These are phyloP conservation scores for Sepiola atlantica DNA, from an alignment of 2,888 invertebrate species.

Conservation along the genomic window DNA sequence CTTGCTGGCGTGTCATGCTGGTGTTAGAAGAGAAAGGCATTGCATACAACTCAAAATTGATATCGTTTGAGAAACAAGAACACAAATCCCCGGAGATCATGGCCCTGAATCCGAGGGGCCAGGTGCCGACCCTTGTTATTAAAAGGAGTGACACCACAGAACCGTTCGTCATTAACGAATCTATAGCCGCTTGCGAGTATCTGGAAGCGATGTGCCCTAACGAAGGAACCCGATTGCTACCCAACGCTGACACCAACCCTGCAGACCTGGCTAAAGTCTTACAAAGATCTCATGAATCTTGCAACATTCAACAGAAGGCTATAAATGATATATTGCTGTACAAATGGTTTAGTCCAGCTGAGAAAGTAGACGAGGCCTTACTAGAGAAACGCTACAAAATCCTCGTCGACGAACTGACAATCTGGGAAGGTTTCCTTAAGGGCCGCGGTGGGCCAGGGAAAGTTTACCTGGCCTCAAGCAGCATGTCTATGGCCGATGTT, in stretches of 20 bases:
- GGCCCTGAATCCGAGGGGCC: constrained; percentile 65
- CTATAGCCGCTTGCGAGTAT: constrained; percentile 61
- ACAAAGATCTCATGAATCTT: constrained; percentile 58
- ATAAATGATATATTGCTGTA: constrained; percentile 43
- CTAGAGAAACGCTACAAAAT: not conserved
- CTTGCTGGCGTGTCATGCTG: constrained; percentile 64
- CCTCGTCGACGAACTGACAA: constrained; percentile 33
- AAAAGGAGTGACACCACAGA: constrained; percentile 50
- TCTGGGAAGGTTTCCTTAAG: constrained; percentile 49
- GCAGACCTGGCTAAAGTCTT: constrained; percentile 54
- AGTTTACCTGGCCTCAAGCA: constrained; percentile 49
- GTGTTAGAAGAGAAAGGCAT: constrained; percentile 65
- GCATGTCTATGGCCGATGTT: constrained; percentile 57
- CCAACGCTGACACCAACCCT: constrained; percentile 50
- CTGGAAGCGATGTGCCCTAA: constrained; percentile 58
- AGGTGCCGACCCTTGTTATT: constrained; percentile 66
- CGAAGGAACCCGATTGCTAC: constrained; percentile 55
- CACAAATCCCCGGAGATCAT: constrained; percentile 61
- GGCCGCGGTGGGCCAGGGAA: not conserved
- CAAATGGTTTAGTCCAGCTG: not conserved
- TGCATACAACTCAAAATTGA: constrained; percentile 56
- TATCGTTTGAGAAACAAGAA: constrained; percentile 63
- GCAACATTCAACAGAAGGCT: constrained; percentile 32
- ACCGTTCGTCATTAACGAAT: constrained; percentile 64
- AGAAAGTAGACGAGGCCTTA: not conserved